Percentiles rank a stretch among this genome's conserved stretches.
phyloP scores from a whole-genome alignment of 2,888 invertebrate species.

The Eilema griseolum region DNA sequence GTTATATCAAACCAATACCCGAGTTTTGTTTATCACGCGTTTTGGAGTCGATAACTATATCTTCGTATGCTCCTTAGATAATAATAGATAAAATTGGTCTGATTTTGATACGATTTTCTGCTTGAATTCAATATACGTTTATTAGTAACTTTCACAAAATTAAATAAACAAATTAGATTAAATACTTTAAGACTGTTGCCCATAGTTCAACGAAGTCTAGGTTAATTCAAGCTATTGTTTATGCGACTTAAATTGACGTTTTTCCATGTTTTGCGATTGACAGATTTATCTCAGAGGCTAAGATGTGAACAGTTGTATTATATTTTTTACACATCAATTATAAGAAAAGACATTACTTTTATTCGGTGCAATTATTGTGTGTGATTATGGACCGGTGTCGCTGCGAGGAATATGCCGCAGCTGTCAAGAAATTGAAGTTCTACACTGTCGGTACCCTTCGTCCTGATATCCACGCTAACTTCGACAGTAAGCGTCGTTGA shows the following conservation, averaged over 20 bases:
- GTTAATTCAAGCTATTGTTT: background rate
- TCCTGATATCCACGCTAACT: constrained; percentile 71
- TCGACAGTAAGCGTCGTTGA: constrained; percentile 64
- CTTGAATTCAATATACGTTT: too few relatives aligned
- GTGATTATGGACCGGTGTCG: constrained; percentile 77
- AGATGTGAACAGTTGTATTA: background rate
- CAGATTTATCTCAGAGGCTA: background rate
- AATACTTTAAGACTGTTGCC: background rate
- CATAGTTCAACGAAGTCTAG: background rate
- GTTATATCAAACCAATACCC: too few relatives aligned
- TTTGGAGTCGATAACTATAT: too few relatives aligned
- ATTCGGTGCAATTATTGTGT: constrained; percentile 5
- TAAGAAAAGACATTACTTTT: constrained; percentile 2
- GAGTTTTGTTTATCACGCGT: too few relatives aligned
- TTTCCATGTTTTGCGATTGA: background rate
- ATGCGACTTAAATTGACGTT: background rate
- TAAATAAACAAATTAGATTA: too few relatives aligned
- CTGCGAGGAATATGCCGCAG: constrained; percentile 70
- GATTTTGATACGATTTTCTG: too few relatives aligned
- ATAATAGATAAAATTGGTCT: too few relatives aligned
- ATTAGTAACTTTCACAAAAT: too few relatives aligned
- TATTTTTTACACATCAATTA: background rate
- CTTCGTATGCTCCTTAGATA: too few relatives aligned
- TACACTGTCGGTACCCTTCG: constrained; percentile 73
- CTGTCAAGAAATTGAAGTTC: constrained; percentile 70